phyloP scores from a whole-genome alignment of 2,888 invertebrate genomes.

The Euplexia lucipara region DNA sequence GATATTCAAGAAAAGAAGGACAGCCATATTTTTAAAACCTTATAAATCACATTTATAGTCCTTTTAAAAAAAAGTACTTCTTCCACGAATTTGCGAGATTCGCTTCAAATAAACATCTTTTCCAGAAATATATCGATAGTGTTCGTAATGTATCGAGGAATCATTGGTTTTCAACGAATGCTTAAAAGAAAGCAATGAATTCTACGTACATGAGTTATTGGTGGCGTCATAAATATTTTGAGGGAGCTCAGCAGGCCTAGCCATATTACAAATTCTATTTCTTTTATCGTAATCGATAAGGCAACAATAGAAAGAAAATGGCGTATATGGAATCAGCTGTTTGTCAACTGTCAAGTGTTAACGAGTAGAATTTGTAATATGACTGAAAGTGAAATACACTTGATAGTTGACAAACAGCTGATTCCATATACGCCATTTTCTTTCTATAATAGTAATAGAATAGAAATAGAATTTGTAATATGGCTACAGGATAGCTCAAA shows the following conservation, averaged over 20 bases:
- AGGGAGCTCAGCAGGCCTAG: neutral
- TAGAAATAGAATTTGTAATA: no score
- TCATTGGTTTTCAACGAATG: neutral
- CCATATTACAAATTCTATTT: neutral
- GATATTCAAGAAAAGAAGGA: neutral
- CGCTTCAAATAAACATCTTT: conserved; percentile 21
- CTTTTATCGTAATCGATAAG: no score
- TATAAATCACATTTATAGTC: neutral
- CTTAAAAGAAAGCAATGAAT: conserved; percentile 21
- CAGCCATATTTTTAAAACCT: neutral
- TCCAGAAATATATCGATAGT: conserved; percentile 2
- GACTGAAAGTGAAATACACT: no score
- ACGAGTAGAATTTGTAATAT: no score
- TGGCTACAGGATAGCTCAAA: no score
- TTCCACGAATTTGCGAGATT: conserved; percentile 10
- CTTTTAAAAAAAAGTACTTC: neutral
- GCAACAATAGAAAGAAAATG: no score
- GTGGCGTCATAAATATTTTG: conserved; percentile 10
- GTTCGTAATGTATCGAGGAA: conserved; percentile 10
- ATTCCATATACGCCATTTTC: no score
- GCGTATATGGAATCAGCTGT: no score
- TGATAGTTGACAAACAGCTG: no score
- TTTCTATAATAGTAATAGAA: no score
- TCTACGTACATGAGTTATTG: neutral
- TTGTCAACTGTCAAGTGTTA: no score